These are phyloP conservation scores for Phrynocephalus guinanensis DNA, from an alignment of 2,797 vertebrate genomes.

Conservation along the genomic window DNA sequence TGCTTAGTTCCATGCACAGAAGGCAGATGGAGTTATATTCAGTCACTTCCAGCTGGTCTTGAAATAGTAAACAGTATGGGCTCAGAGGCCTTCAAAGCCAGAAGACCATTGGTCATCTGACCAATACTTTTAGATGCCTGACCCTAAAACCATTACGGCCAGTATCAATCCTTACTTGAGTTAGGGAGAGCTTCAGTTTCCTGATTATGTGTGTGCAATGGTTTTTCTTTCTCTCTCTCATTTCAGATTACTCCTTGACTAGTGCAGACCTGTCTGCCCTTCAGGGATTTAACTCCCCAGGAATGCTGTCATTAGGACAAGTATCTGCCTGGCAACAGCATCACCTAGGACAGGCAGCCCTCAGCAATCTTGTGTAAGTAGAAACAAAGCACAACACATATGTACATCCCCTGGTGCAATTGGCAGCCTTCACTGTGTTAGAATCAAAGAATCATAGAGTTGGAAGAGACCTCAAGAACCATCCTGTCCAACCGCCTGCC, in stretches of 20 bases:
- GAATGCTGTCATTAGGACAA: conserved; percentile 93
- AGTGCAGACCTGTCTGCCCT: conserved; percentile 95
- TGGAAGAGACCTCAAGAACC: too few species aligned
- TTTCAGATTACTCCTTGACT: conserved; percentile 94
- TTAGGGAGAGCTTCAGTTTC: conserved; percentile 1
- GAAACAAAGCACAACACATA: neutral
- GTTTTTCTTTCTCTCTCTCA: conserved; percentile 41
- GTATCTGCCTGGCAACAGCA: conserved; percentile 99
- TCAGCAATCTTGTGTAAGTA: conserved; percentile 99
- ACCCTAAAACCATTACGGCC: rapidly evolving
- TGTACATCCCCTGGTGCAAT: too few species aligned
- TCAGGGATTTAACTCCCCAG: conserved; percentile 95
- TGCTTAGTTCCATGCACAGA: too few species aligned
- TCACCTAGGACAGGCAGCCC: conserved; percentile 93
- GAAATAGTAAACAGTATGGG: neutral
- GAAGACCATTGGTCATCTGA: neutral
- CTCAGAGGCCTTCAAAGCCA: neutral
- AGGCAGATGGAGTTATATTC: too few species aligned
- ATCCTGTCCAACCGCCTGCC: too few species aligned
- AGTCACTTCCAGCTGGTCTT: neutral
- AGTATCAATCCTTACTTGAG: neutral
- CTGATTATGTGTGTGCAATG: neutral
- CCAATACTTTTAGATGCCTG: neutral
- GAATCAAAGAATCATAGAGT: too few species aligned
- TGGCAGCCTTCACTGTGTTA: rapidly evolving